Percentiles rank a stretch among this genome's conserved stretches.
Evolutionary conservation across 1,140 invertebrate species (phyloP).

Genomic region (Aradophagus sp.): DNA sequence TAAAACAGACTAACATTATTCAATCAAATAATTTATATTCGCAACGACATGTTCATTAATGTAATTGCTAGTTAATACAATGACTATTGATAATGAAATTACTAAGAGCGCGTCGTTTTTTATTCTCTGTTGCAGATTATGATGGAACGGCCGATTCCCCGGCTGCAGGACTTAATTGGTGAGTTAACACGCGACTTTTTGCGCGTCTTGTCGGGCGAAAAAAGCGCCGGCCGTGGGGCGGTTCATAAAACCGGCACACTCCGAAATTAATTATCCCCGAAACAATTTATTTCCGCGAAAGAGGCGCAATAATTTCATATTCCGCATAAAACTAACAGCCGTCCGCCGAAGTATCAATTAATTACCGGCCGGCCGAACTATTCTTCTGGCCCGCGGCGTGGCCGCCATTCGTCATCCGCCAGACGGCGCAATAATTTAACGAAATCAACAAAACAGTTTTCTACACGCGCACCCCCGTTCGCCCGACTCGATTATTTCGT

Average conservation of each 20-base stretch:
- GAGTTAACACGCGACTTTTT: constrained; percentile 34
- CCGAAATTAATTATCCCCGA: constrained; percentile 32
- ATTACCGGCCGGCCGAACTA: constrained; percentile 31
- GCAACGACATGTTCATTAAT: too few species aligned
- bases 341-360: constrained; percentile 39
- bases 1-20: too few species aligned
- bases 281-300: constrained; percentile 27
- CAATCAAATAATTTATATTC: too few species aligned
- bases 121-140: constrained; percentile 24
- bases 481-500: constrained; percentile 33
- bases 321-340: constrained; percentile 10
- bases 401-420: constrained; percentile 39
- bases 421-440: constrained; percentile 42
- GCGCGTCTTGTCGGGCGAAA: constrained; percentile 3
- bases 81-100: too few species aligned
- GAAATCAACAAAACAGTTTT: constrained; percentile 53
- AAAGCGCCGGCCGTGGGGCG: constrained; percentile 7
- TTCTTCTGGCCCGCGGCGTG: constrained; percentile 1
- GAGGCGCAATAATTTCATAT: constrained; percentile 42
- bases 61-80: too few species aligned
- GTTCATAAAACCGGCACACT: constrained; percentile 23
- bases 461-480: constrained; percentile 20
- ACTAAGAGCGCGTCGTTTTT: too few species aligned
- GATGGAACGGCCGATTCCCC: constrained; percentile 11
- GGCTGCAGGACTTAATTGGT: constrained; percentile 24